Evolutionary conservation across 2,888 invertebrate genomes (phyloP).

Genomic region (Phasia obesa): DNA sequence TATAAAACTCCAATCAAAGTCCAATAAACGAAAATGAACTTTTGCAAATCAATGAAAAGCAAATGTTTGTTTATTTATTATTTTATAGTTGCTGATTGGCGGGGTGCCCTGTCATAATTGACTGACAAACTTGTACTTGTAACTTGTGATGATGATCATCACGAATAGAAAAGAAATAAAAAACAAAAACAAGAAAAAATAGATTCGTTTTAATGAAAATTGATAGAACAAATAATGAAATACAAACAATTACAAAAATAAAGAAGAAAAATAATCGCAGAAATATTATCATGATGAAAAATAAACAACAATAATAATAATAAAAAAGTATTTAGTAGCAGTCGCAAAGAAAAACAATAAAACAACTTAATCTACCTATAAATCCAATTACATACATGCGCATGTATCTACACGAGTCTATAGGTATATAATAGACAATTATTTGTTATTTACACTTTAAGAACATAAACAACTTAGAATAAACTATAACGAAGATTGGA

Average conservation of each 20-base stretch:
- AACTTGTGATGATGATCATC: conserved; percentile 30
- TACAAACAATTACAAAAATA: conserved; percentile 17
- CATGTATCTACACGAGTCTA: no score
- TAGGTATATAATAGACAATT: no score
- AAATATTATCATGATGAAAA: conserved; percentile 23
- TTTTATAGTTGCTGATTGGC: conserved; percentile 8
- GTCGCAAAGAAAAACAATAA: no score
- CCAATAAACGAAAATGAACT: conserved; percentile 68
- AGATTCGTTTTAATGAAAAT: conserved; percentile 56
- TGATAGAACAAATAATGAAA: conserved; percentile 49
- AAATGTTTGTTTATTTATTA: conserved; percentile 38
- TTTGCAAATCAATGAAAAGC: conserved; percentile 32
- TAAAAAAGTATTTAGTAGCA: not conserved
- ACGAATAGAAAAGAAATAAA: not conserved
- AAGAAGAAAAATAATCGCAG: not conserved
- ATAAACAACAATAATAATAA: not conserved
- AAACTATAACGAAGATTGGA: no score
- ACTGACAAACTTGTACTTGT: conserved; percentile 20
- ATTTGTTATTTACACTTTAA: no score
- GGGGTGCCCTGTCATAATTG: not conserved
- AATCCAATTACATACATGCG: no score
- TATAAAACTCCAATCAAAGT: conserved; percentile 58
- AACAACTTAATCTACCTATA: no score
- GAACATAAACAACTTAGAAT: no score
- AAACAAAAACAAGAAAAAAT: conserved; percentile 48